These are phyloP conservation scores for Nemurella pictetii DNA, from an alignment of 2,888 invertebrate genomes.

Conservation along the genomic window DNA sequence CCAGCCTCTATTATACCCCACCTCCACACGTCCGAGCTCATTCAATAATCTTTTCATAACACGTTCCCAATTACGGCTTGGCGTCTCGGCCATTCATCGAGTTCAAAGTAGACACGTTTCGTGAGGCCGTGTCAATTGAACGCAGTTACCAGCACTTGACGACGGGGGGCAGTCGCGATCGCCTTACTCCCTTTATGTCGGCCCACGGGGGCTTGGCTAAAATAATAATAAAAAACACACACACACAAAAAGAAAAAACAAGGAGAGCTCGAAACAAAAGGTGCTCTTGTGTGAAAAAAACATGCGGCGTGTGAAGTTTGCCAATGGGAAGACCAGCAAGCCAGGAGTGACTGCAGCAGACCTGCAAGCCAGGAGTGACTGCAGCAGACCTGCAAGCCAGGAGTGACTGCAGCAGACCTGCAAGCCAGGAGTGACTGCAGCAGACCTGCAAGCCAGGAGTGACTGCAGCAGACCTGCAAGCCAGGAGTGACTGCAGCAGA, in stretches of 20 bases:
- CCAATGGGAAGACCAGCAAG: conserved; percentile 17
- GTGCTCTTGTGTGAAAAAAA: neutral
- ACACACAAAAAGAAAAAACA: neutral
- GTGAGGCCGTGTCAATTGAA: conserved; percentile 1
- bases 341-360: no score
- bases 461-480: no score
- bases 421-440: no score
- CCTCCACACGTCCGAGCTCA: neutral
- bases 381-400: no score
- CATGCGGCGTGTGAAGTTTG: conserved; percentile 23
- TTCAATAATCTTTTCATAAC: conserved; percentile 29
- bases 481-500: no score
- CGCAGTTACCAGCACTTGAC: neutral
- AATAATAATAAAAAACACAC: neutral
- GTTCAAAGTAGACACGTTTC: neutral
- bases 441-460: no score
- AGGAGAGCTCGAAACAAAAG: conserved; percentile 19
- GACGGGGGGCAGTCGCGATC: conserved; percentile 12
- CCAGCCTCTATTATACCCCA: neutral
- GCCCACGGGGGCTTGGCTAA: neutral
- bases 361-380: no score
- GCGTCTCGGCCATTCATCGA: conserved; percentile 3
- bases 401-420: no score
- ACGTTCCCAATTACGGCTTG: conserved; percentile 26
- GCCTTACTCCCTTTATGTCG: conserved; percentile 7